These are phyloP conservation scores for Cyclophora albipunctata DNA, from an alignment of 2,888 invertebrate species.

Conservation along the genomic window DNA sequence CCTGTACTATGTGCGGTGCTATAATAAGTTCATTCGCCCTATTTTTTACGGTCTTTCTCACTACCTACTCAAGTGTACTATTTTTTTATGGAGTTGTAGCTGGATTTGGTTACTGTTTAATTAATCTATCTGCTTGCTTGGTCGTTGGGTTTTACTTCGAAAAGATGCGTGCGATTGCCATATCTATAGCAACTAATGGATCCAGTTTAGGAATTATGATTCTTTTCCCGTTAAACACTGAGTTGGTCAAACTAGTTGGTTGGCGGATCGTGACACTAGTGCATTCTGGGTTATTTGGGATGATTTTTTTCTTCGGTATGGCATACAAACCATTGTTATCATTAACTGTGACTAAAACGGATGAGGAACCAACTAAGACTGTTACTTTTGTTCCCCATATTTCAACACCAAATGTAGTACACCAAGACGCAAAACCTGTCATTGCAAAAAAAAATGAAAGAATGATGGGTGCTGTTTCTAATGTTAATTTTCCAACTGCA, in stretches of 20 bases:
- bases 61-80: constrained; percentile 35
- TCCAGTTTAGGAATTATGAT: constrained; percentile 55
- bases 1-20: constrained; percentile 54
- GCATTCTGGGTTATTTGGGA: constrained; percentile 51
- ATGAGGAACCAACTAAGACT: constrained; percentile 50
- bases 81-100: constrained; percentile 49
- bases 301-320: constrained; percentile 52
- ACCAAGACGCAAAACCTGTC: constrained; percentile 3
- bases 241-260: constrained; percentile 43
- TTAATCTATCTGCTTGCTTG: constrained; percentile 47
- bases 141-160: constrained; percentile 70
- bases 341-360: constrained; percentile 43
- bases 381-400: constrained; percentile 60
- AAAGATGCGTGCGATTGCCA: constrained; percentile 35
- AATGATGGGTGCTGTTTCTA: constrained; percentile 33
- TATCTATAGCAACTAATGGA: constrained; percentile 48
- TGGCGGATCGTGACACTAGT: constrained; percentile 56
- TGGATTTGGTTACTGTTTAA: constrained; percentile 53
- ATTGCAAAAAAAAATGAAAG: constrained; percentile 27
- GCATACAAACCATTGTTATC: constrained; percentile 52
- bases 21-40: constrained; percentile 42
- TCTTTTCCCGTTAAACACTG: constrained; percentile 47
- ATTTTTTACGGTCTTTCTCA: constrained; percentile 46
- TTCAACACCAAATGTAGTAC: constrained; percentile 16
- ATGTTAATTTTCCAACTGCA: constrained; percentile 56